phyloP scores from a whole-genome alignment of 2,113 vertebrate genomes.

The western clawed frog (Xenopus tropicalis) region DNA sequence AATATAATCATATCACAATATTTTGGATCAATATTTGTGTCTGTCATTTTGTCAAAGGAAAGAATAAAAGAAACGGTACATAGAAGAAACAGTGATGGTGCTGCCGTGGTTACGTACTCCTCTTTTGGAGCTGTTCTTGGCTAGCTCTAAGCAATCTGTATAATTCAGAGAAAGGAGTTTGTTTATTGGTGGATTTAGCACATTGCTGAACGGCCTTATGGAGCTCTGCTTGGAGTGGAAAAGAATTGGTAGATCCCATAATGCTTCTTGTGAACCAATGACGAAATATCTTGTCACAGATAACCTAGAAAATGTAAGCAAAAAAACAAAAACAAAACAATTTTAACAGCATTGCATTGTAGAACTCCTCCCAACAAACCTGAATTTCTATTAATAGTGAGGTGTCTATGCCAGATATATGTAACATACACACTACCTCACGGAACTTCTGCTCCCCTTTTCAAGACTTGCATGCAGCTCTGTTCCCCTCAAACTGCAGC shows the following conservation, averaged over 20 bases:
- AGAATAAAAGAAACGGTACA: not conserved
- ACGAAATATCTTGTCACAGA: constrained; percentile 95
- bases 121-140: constrained; percentile 54
- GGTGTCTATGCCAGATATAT: no score
- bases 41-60: not conserved
- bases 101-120: not conserved
- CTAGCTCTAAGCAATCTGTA: constrained; percentile 71
- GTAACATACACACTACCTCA: no score
- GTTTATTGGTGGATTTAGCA: constrained; percentile 54
- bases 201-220: constrained; percentile 80
- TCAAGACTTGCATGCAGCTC: no score
- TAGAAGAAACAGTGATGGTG: not conserved
- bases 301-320: constrained; percentile 67
- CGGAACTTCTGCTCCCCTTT: no score
- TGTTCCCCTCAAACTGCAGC: no score
- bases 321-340: no score
- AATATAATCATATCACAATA: no score
- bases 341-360: no score
- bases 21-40: no score
- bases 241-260: constrained; percentile 56
- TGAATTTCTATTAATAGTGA: no score
- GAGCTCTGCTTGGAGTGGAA: constrained; percentile 76
- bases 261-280: constrained; percentile 79
- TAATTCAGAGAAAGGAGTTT: constrained; percentile 67
- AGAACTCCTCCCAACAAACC: no score